Conservation (phyloP, 2,888 invertebrate genomes). For the Tenthredo scrophulariae region DNA sequence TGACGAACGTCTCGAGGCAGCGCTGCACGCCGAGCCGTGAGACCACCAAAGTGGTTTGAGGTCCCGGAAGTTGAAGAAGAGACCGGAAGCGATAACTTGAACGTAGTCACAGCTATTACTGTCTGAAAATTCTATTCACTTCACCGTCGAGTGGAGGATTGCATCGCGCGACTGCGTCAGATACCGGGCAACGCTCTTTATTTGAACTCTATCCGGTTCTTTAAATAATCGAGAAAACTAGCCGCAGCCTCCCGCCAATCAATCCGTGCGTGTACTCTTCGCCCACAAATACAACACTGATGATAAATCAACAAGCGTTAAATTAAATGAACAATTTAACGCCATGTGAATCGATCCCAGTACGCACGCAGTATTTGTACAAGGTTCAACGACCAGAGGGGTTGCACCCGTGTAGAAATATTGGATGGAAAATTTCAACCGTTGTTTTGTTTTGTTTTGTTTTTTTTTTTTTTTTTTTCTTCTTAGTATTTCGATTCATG, state of each 20-base stretch:
- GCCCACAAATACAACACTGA: slow-evolving; percentile 3
- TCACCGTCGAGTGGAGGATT: slow-evolving; percentile 15
- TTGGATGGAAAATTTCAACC: background rate
- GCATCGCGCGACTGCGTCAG: background rate
- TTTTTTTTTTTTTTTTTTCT: background rate
- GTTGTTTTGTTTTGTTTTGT: too few relatives aligned
- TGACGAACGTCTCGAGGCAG: slow-evolving; percentile 9
- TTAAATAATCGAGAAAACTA: slow-evolving; percentile 24
- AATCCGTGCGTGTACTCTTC: background rate
- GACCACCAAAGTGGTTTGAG: slow-evolving; percentile 49
- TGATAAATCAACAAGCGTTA: slow-evolving; percentile 36
- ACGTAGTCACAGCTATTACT: slow-evolving; percentile 50
- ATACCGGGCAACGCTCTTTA: slow-evolving; percentile 23
- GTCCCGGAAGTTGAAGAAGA: slow-evolving; percentile 50
- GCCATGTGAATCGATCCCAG: slow-evolving; percentile 17
- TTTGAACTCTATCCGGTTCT: slow-evolving; percentile 16
- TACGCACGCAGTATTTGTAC: slow-evolving; percentile 5
- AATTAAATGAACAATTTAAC: slow-evolving; percentile 33
- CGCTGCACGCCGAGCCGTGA: background rate
- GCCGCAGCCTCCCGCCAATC: slow-evolving; percentile 15
- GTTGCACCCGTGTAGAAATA: background rate
- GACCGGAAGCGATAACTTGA: slow-evolving; percentile 52
- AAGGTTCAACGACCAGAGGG: slow-evolving; percentile 12
- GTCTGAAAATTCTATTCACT: slow-evolving; percentile 47
- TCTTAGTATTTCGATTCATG: background rate